Base-by-base conservation (phyloP, 2,888 invertebrate genomes). In the Ichneumoninae sp. region DNA sequence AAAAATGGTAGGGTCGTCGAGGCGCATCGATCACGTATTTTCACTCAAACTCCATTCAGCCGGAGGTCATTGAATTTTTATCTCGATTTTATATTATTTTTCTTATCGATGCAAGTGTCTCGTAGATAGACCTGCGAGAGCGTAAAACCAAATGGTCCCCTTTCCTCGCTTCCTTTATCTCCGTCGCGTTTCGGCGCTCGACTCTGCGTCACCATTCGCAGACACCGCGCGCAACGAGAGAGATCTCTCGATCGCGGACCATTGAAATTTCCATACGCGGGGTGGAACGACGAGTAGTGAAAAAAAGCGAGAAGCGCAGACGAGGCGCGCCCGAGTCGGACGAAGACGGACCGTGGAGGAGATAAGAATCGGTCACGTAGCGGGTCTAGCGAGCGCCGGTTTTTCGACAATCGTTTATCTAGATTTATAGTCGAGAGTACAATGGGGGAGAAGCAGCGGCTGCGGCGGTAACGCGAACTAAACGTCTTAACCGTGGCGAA, bases 21-120 rank as follows among this genome's bases (percentile, higher is more conserved):
- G 63, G 76, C 78, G 78, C 80, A 85, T 85, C 85, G 82, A 87
- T 85, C 85, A 85, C 85, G 87, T 87, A 87, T 87, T 87, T 87
- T 85, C 85, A 85, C 83, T 87, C 77, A 74, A 75, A 69, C 71
- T 78, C 81, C 69, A 54, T 78, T 73, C 78, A 76, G 19, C 47
- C 68, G 22, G 40, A 22, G 47, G 63, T 5, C 44, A 40, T 68
- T 66, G 50, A 69, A 79, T 85, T 83, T 83, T 80, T 63, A 85
- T 87, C 87, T 74, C 57, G 83, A 87, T 85, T 82, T 83, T 76
- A 68, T 82, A 85, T 82, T 83, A 83, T 87, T 82, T 77, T 40
- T 19, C 76, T 81, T 86, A 83, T 81, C 81, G 68, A 66, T 47
- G 44, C 40, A 57, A 36, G 73, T 74, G 75, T 85, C 65, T 66